A percentile compares a stretch with the other conserved stretches of the same genome.
Conservation (phyloP, 2,113 vertebrate genomes). For the Odontesthes bonariensis region DNA sequence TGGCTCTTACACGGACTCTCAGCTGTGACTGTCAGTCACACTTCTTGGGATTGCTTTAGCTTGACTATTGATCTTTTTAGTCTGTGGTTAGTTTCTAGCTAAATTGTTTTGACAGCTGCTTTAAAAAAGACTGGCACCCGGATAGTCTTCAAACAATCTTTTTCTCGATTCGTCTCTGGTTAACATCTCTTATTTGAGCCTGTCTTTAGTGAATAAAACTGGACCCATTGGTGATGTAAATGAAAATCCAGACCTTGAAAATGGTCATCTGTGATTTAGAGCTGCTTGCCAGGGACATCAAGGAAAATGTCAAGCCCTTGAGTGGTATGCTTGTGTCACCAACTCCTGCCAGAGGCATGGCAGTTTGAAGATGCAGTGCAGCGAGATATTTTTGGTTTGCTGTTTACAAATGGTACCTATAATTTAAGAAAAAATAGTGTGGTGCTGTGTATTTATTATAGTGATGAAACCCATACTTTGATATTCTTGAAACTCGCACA, state of each 20-base stretch:
- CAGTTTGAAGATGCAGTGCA: slow-evolving; percentile 4
- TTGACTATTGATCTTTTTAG: too few relatives aligned
- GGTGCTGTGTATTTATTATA: background rate
- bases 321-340: slow-evolving; percentile 26
- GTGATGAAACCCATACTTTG: background rate
- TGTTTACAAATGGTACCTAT: slow-evolving; percentile 13
- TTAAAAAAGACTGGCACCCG: too few relatives aligned
- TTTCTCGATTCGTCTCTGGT: too few relatives aligned
- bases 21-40: too few relatives aligned
- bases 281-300: slow-evolving; percentile 21
- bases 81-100: too few relatives aligned
- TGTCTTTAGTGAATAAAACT: background rate
- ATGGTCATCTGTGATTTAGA: slow-evolving; percentile 11
- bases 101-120: too few relatives aligned
- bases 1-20: too few relatives aligned
- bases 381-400: background rate
- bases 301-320: background rate
- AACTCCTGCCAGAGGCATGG: slow-evolving; percentile 24
- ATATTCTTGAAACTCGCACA: background rate
- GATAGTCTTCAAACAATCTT: too few relatives aligned
- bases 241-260: slow-evolving; percentile 9
- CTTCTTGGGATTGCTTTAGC: too few relatives aligned
- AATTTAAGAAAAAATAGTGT: slow-evolving; percentile 16
- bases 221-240: slow-evolving; percentile 19
- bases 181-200: background rate